phyloP scores from a whole-genome alignment of 2,113 vertebrate species.

The Stictonetta naevosa region DNA sequence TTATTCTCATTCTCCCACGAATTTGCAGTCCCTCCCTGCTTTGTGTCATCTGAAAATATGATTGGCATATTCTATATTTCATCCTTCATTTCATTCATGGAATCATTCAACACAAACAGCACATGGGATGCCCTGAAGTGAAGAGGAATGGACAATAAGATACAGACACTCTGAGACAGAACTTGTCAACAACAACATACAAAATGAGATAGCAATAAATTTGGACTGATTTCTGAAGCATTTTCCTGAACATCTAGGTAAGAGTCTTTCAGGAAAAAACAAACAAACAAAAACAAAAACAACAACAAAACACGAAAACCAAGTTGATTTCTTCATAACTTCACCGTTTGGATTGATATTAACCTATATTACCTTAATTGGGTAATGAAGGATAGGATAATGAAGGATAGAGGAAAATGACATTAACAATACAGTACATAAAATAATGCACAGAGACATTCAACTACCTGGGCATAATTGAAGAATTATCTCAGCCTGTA shows the following conservation, averaged over 20 bases:
- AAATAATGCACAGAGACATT: background rate
- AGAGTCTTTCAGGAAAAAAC: background rate
- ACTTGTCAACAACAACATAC: background rate
- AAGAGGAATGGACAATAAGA: background rate
- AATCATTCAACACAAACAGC: background rate
- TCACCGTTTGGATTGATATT: background rate
- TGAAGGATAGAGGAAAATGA: background rate
- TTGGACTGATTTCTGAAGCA: background rate
- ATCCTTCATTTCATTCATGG: background rate
- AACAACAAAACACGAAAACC: background rate
- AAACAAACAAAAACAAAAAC: too few species aligned
- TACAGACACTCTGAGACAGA: background rate
- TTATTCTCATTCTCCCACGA: constrained; percentile 1
- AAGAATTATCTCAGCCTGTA: background rate
- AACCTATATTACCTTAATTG: background rate
- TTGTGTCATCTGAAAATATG: constrained; percentile 20
- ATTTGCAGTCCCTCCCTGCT: background rate
- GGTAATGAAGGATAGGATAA: background rate
- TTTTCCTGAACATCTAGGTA: background rate
- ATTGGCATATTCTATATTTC: background rate
- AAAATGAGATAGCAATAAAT: background rate
- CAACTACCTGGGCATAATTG: background rate
- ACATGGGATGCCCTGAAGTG: background rate
- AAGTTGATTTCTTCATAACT: background rate
- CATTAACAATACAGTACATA: background rate